Conservation (phyloP, 2,888 invertebrate genomes). For the Drosophila multiciliata region DNA sequence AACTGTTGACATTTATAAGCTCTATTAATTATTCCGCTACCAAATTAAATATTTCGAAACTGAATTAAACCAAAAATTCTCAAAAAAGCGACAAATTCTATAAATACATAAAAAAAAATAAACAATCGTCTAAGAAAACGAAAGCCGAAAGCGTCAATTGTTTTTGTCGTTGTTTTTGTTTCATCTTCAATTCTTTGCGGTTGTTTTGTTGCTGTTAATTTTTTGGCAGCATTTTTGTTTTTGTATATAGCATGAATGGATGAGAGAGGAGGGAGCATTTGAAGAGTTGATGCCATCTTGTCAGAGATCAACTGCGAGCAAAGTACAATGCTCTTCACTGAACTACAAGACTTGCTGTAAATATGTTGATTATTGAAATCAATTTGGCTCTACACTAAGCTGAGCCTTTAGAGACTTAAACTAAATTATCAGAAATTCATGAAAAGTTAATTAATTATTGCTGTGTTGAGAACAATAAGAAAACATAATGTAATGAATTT, state of each 20-base stretch:
- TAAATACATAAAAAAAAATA: conserved; percentile 33
- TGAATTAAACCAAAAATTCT: conserved; percentile 16
- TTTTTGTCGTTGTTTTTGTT: conserved; percentile 17
- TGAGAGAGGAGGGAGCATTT: conserved; percentile 16
- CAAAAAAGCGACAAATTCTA: conserved; percentile 34
- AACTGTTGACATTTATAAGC: conserved; percentile 1
- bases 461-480: too few relatives aligned
- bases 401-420: neutral
- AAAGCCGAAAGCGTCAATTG: conserved; percentile 36
- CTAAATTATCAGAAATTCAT: neutral
- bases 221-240: conserved; percentile 11
- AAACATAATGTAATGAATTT: neutral
- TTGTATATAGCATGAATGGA: conserved; percentile 8
- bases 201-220: conserved; percentile 14
- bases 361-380: conserved; percentile 2
- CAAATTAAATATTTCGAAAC: conserved; percentile 18
- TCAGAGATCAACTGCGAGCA: conserved; percentile 22
- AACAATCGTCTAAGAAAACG: conserved; percentile 36
- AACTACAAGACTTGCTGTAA: neutral
- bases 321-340: conserved; percentile 30
- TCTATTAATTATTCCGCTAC: conserved; percentile 9
- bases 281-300: conserved; percentile 18
- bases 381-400: neutral
- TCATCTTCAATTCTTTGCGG: conserved; percentile 5
- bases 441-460: neutral